Evolutionary conservation across 2,888 invertebrate genomes (phyloP).

Genomic region (Lysandra bellargus): DNA sequence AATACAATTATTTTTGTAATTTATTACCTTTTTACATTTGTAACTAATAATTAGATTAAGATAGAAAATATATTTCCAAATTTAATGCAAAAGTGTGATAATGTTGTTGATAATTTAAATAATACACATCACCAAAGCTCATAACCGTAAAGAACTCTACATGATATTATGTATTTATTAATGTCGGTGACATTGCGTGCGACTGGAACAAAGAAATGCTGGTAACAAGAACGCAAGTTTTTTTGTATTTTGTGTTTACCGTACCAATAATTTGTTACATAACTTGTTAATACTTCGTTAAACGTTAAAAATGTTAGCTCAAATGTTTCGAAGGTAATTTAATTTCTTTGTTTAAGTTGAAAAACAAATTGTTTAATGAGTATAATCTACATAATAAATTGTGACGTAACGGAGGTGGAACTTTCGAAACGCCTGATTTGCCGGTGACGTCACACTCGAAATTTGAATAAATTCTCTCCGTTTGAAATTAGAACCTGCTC

Average conservation of each 20-base stretch:
- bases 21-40: neutral
- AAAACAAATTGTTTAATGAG: constrained; percentile 28
- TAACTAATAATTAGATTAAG: neutral
- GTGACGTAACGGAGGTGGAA: neutral
- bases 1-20: neutral
- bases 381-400: neutral
- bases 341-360: constrained; percentile 1
- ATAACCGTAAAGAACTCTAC: constrained; percentile 1
- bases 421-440: constrained; percentile 12
- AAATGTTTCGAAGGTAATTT: neutral
- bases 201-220: constrained; percentile 24
- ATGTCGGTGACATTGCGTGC: constrained; percentile 27
- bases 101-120: neutral
- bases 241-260: constrained; percentile 20
- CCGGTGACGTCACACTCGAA: constrained; percentile 5
- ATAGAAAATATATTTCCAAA: neutral
- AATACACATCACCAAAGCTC: neutral
- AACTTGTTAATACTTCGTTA: neutral
- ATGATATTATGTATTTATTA: constrained; percentile 4
- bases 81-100: neutral
- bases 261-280: constrained; percentile 3
- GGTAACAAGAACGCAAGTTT: constrained; percentile 16
- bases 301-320: neutral
- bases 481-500: constrained; percentile 16
- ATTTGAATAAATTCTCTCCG: constrained; percentile 3